Evolutionary conservation across 2,888 invertebrate genomes (phyloP), one percentile per base, ranked within the genome.

Genomic region (Spialia ferax): DNA sequence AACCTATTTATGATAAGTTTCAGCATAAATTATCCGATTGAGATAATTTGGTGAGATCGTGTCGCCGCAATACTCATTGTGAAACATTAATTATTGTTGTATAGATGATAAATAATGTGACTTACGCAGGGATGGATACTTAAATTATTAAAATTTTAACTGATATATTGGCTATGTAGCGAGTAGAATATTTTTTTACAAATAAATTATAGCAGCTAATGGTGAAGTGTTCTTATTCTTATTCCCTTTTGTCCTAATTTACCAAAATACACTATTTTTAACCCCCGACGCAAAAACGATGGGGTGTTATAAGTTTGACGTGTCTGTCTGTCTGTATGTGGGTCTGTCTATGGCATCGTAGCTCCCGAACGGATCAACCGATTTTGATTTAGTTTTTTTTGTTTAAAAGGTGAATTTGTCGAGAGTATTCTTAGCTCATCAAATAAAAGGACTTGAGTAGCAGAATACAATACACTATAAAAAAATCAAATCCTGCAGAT

Each of bases 171-270:
- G 95, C 95, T 95, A 95, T 94, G 94, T 95, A 95, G 95, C 94
- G 93, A 92, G 95, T 95, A 95, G 95, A 94, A 94, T 95, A 95
- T 95, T 95, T 95, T 95, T 95, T 95, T 95, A 95, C 95, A 95
- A 95, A 95, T 95, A 95, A 95, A 95, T 91, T 89, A 92, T 94
- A 94, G 94, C 94, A 93, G 94, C 93, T 93, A 94, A 88, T 90
- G 61, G 59, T 69, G 67, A 38, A 70, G 70, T 70, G 74, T 74
- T 77, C 83, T 84, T 81, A 76, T 72, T 67, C 32, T 62, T 42
- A 2, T 15, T 42, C 15, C 15, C 32, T 10, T 32, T 32, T 32
- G 32, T 32, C 10, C 32, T 32, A 7, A n/a, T n/a, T n/a, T n/a
- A n/a, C n/a, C n/a, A n/a, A n/a, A n/a, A n/a, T n/a, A n/a, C n/a